These are phyloP conservation scores for Acanthococcus lagerstroemiae DNA, from an alignment of 2,888 invertebrate genomes.

Conservation along the genomic window DNA sequence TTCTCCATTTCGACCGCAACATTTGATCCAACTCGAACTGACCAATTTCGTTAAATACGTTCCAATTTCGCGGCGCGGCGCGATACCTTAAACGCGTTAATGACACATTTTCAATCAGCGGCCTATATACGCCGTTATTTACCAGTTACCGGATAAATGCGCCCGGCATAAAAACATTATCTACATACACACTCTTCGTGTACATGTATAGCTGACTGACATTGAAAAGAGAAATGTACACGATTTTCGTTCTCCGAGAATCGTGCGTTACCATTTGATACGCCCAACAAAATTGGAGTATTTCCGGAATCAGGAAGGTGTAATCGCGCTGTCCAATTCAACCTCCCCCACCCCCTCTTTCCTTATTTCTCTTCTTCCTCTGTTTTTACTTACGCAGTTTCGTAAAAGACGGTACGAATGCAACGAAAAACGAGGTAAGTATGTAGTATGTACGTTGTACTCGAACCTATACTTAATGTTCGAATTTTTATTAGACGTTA, in stretches of 20 bases:
- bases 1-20: neutral
- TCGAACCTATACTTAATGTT: too few relatives aligned
- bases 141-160: neutral
- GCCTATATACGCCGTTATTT: constrained; percentile 22
- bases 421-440: too few relatives aligned
- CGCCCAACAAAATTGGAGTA: constrained; percentile 18
- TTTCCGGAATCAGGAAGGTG: constrained; percentile 16
- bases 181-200: neutral
- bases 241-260: neutral
- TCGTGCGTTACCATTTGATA: constrained; percentile 26
- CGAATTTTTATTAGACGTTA: too few relatives aligned
- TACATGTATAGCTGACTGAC: constrained; percentile 1
- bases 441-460: too few relatives aligned
- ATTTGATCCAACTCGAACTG: constrained; percentile 14
- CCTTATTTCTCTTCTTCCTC: neutral
- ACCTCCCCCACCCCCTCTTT: neutral
- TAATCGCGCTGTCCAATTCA: too few relatives aligned
- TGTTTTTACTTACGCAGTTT: neutral
- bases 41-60: constrained; percentile 24
- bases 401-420: too few relatives aligned
- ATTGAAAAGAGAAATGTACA: constrained; percentile 10
- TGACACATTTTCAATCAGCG: constrained; percentile 25
- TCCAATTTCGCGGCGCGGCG: constrained; percentile 25
- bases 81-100: constrained; percentile 26
- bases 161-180: neutral